Evolutionary conservation across 1,140 invertebrate species (phyloP), one percentile per base, ranked within the genome.

Genomic region (Venustaconcha ellipsiformis): DNA sequence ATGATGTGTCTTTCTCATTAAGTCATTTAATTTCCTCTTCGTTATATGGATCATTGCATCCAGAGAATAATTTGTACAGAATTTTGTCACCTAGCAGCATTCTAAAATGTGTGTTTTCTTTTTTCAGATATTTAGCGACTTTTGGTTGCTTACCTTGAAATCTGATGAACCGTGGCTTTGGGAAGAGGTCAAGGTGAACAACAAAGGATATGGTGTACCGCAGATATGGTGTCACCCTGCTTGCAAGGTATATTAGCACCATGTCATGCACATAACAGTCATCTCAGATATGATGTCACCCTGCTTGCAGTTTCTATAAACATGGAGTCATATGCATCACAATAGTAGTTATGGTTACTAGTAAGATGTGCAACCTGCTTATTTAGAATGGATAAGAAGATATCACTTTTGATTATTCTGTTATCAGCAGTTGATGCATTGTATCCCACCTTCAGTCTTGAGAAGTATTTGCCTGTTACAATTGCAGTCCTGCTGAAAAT

Each of bases 181-280:
- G 97, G 93, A 92, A 82, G 92, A 94, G 88, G 91, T 98, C 30
- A 92, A 91, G 68, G 92, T 97, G 18, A 90, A 92, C 72, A 94
- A 95, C 88, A 92, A 93, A 81, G 93, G 95, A 84, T 94, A 93
- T 90, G 93, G 94, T 58, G 94, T 96, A 20, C 93, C 94, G 8
- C 95, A 96, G 86, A 94, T 97, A 83, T 97, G 96, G 95, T 97
- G 95, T 90, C 96, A 97, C 92, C 95, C 96, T 76, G 95, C 95
- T 72, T 97, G 96, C 89, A 95, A 94, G 88, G 94, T 96, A 72
- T 72, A 79, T 30, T 30, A 30, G 26, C 26, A 30, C 26, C 26
- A 30, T 30, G 26, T 30, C 26, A 30, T 30, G 26, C 26, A 30
- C 26, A 30, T 30, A 30, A 30, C 26, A 30, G 4, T 30, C 26